These are phyloP conservation scores for Camponotus pennsylvanicus DNA, from an alignment of 1,140 invertebrate species.

Conservation along the genomic window DNA sequence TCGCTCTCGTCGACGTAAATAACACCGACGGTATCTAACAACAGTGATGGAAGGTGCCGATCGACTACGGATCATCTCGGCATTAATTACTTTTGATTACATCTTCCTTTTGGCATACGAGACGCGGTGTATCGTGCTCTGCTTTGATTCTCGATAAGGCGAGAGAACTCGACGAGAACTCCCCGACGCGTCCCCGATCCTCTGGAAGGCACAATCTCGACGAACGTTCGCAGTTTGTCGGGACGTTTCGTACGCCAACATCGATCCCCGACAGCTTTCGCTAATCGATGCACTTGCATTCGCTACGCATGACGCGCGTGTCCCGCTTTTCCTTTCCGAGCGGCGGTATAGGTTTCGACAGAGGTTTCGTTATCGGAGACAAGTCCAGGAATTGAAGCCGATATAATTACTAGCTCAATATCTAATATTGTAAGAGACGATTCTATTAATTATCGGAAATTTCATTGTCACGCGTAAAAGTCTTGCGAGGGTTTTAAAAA, in stretches of 20 bases:
- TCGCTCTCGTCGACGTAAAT: constrained; percentile 75
- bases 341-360: constrained; percentile 24
- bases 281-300: constrained; percentile 54
- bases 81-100: constrained; percentile 48
- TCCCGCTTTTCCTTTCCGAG: constrained; percentile 44
- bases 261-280: constrained; percentile 47
- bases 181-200: constrained; percentile 45
- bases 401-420: not conserved
- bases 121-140: constrained; percentile 63
- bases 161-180: constrained; percentile 58
- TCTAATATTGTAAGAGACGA: not conserved
- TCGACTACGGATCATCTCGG: constrained; percentile 38
- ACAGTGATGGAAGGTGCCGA: constrained; percentile 70
- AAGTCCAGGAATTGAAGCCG: constrained; percentile 9
- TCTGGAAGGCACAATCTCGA: constrained; percentile 73
- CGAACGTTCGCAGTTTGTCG: constrained; percentile 60
- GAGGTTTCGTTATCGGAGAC: constrained; percentile 8
- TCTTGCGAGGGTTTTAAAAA: not conserved
- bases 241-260: constrained; percentile 70
- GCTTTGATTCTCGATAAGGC: constrained; percentile 67
- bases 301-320: constrained; percentile 47
- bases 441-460: not conserved
- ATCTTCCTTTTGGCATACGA: constrained; percentile 67
- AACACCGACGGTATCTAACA: constrained; percentile 67
- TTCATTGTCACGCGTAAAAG: not conserved